Conservation (phyloP, 2,113 vertebrate genomes). For the Cyrtonyx montezumae region DNA sequence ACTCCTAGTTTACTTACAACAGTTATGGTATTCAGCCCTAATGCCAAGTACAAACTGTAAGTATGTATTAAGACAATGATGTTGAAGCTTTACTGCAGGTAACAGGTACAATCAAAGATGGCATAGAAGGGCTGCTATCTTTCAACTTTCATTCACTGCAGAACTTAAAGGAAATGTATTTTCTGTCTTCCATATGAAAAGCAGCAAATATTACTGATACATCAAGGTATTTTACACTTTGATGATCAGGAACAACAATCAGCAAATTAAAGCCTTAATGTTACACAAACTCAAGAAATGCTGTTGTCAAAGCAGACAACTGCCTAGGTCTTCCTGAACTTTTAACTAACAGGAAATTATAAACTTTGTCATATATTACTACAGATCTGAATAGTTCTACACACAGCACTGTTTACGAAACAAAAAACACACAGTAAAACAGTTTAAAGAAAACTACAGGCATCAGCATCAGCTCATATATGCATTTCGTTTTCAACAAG, state of each 20-base stretch:
- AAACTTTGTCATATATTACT: background rate
- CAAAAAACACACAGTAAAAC: background rate
- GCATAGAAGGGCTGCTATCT: background rate
- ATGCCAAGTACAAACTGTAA: background rate
- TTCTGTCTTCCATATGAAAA: background rate
- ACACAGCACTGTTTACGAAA: background rate
- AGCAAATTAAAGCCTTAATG: background rate
- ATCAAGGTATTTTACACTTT: background rate
- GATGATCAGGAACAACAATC: background rate
- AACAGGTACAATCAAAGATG: background rate
- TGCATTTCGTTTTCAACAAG: background rate
- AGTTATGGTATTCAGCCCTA: background rate
- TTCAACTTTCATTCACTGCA: background rate
- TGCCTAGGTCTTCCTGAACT: background rate
- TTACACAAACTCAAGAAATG: background rate
- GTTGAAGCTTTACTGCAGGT: background rate
- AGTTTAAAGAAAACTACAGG: background rate
- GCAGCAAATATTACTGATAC: background rate
- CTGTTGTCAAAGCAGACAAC: background rate
- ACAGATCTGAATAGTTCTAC: background rate
- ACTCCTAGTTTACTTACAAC: background rate
- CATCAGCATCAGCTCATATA: fast-evolving
- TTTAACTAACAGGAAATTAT: background rate
- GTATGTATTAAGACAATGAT: fast-evolving
- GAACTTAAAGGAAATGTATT: background rate